Evolutionary conservation across 2,797 vertebrate species (phyloP), one percentile per base, ranked within the genome.

Genomic region (Vespertilio murinus): DNA sequence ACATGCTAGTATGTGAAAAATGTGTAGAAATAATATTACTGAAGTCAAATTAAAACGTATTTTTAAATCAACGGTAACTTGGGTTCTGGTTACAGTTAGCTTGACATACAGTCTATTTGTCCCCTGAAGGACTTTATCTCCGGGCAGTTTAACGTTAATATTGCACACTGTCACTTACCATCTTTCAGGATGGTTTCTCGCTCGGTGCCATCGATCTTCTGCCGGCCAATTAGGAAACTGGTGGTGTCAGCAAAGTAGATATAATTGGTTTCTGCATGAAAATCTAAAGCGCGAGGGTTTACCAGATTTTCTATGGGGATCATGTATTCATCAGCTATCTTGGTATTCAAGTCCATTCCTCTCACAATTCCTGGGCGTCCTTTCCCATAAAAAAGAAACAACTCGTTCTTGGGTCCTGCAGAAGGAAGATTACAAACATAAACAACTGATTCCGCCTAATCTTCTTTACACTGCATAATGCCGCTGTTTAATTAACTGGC

Each of bases 321-420:
- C 98, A 99, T 99, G 97, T 99, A 99, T 96, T 99, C 99, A 83
- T 99, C 99, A 69, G 98, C 98, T 80, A 99, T 99, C 98, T 99
- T 99, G 93, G 98, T 98, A 97, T 99, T 99, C 98, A 99, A 98
- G 94, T 99, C 99, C 98, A 99, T 98, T 83, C 99, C 99, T 73
- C 98, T 98, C 94, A 99, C 99, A 95, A 99, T 99, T 96, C 99
- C 99, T 0, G 99, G 99, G 59, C 99, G 98, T 11, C 99, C 99
- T 98, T 99, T 99, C 40, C 99, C 99, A 97, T 99, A 99, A 98
- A 99, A 99, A 90, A 99, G 99, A 98, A 99, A 99, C 96, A 99
- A 98, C 97, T 99, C 99, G 96, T 98, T 99, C 98, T 99, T 99
- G 67, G 99, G 99, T 98, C 99, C 99, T 99, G 98, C 59, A 98